Conservation (phyloP, 1,140 invertebrate genomes). For the Drosophila ercepeae region DNA sequence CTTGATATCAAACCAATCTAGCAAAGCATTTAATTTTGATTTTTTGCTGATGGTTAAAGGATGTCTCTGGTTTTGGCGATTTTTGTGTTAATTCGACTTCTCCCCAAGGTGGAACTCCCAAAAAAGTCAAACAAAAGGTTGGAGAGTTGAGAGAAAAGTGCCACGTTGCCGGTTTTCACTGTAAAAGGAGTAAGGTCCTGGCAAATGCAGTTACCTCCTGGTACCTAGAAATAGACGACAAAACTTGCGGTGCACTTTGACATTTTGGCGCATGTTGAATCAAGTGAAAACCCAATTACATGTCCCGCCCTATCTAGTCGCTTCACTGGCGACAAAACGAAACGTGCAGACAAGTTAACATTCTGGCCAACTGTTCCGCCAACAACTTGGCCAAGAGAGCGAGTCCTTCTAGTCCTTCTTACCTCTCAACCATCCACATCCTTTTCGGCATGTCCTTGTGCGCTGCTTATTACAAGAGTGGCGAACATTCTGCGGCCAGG, state of each 20-base stretch:
- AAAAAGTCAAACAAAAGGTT: background rate
- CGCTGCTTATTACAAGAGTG: constrained; percentile 57
- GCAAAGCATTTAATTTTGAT: background rate
- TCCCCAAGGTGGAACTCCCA: background rate
- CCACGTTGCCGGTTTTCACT: constrained; percentile 31
- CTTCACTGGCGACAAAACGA: constrained; percentile 60
- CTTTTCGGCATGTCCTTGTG: constrained; percentile 24
- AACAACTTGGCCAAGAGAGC: constrained; percentile 2
- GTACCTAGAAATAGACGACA: constrained; percentile 21
- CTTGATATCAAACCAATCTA: background rate
- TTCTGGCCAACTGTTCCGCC: constrained; percentile 62
- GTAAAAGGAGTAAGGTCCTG: background rate
- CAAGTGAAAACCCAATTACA: constrained; percentile 79
- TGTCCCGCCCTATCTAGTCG: constrained; percentile 63
- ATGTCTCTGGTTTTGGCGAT: background rate
- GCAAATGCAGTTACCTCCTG: background rate
- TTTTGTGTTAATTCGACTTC: background rate
- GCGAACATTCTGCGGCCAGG: constrained; percentile 42
- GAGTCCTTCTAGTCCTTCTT: background rate
- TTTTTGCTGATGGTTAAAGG: background rate
- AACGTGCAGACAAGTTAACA: constrained; percentile 72
- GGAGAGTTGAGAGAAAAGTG: background rate
- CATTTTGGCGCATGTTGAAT: constrained; percentile 76
- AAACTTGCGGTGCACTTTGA: constrained; percentile 69
- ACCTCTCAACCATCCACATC: constrained; percentile 4